These are phyloP conservation scores for Amazona vittata DNA, from an alignment of 2,113 vertebrate species.

Conservation along the genomic window DNA sequence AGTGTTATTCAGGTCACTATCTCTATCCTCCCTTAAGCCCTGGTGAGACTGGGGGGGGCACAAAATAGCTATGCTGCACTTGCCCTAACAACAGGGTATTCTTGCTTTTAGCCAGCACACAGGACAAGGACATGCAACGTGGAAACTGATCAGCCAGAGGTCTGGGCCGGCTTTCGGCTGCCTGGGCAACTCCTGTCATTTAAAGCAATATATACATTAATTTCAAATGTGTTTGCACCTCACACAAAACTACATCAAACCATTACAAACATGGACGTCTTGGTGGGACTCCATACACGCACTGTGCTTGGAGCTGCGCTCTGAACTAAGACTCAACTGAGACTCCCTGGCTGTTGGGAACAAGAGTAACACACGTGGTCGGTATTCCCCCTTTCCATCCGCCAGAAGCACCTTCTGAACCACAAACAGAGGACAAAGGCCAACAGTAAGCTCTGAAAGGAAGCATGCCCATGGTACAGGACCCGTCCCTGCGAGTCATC, in stretches of 20 bases:
- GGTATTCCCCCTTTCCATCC: background rate
- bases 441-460: background rate
- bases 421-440: background rate
- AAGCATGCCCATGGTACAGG: accelerated
- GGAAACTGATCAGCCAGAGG: background rate
- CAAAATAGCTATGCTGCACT: background rate
- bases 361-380: background rate
- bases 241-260: background rate
- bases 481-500: accelerated
- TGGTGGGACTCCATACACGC: no score
- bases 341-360: background rate
- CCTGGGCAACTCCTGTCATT: background rate
- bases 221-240: background rate
- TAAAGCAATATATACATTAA: background rate
- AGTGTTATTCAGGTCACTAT: background rate
- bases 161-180: background rate
- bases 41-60: background rate
- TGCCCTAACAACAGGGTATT: background rate
- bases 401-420: background rate
- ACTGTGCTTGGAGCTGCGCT: background rate
- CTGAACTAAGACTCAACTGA: background rate
- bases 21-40: background rate
- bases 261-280: background rate
- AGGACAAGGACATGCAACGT: no score
- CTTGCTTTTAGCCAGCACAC: background rate